Conservation (phyloP, 2,113 vertebrate genomes). For the Sorex fumeus region DNA sequence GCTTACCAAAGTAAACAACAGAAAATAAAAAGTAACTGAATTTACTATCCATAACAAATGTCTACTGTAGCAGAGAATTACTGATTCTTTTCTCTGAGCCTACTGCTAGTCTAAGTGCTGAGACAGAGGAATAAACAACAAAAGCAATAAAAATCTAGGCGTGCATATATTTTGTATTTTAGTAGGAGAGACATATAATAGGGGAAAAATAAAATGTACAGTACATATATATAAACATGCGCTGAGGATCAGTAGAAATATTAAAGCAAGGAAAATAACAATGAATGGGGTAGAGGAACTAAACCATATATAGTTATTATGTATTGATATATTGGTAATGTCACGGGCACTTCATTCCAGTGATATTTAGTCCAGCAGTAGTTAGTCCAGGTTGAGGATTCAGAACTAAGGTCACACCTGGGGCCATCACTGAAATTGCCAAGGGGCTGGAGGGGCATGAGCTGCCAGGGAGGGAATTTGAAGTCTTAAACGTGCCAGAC, state of each 20-base stretch:
- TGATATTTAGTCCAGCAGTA: too few species aligned
- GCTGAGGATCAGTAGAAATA: neutral
- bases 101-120: neutral
- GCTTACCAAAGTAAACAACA: slow-evolving; percentile 1
- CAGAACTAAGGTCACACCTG: too few species aligned
- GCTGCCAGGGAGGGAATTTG: too few species aligned
- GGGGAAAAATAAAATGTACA: neutral
- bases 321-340: too few species aligned
- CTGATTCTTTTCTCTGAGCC: neutral
- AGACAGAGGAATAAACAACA: neutral
- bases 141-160: neutral
- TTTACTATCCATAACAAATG: neutral
- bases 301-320: too few species aligned
- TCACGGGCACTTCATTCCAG: too few species aligned
- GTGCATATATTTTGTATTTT: neutral
- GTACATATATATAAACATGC: neutral
- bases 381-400: too few species aligned
- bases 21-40: neutral
- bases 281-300: neutral
- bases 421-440: too few species aligned
- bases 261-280: neutral
- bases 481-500: too few species aligned
- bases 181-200: neutral
- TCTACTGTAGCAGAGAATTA: neutral
- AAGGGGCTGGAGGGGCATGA: too few species aligned